These are phyloP conservation scores for Lapara coniferarum DNA, from an alignment of 2,888 invertebrate species.

Conservation along the genomic window DNA sequence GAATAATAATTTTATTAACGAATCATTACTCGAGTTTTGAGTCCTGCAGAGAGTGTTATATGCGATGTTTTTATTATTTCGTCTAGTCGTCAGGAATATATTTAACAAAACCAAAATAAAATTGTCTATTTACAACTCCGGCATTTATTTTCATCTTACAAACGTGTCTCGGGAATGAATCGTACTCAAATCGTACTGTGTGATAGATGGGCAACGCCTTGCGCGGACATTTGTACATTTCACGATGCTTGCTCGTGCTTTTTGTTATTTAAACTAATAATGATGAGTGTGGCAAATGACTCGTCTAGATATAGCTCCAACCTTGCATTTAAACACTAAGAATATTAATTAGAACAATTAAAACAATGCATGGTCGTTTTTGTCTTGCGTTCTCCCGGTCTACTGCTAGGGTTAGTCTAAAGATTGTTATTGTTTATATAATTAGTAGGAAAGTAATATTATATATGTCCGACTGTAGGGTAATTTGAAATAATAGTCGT, in stretches of 20 bases:
- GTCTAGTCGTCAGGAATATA: neutral
- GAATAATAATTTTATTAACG: neutral
- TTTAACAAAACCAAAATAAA: conserved; percentile 5
- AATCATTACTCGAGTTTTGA: neutral
- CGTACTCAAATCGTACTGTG: conserved; percentile 4
- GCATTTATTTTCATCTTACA: conserved; percentile 14
- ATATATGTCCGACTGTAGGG: too few species aligned
- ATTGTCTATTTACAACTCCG: neutral
- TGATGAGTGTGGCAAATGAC: too few species aligned
- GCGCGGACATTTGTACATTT: neutral
- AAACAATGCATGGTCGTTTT: too few species aligned
- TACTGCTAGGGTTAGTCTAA: too few species aligned
- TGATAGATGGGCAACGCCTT: conserved; percentile 9
- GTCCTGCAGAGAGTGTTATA: neutral
- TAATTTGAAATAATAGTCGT: too few species aligned
- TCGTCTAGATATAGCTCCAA: too few species aligned
- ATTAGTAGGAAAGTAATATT: too few species aligned
- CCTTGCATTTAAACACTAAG: too few species aligned
- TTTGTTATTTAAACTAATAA: neutral
- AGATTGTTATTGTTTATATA: too few species aligned
- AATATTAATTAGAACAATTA: too few species aligned
- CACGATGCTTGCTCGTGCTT: conserved; percentile 1
- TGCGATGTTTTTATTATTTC: neutral
- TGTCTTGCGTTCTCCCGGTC: too few species aligned
- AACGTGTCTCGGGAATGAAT: conserved; percentile 6